A percentile compares a stretch with the other conserved stretches of the same genome.
Conservation (phyloP, 2,797 vertebrate species). For the Eulemur mongoz region DNA sequence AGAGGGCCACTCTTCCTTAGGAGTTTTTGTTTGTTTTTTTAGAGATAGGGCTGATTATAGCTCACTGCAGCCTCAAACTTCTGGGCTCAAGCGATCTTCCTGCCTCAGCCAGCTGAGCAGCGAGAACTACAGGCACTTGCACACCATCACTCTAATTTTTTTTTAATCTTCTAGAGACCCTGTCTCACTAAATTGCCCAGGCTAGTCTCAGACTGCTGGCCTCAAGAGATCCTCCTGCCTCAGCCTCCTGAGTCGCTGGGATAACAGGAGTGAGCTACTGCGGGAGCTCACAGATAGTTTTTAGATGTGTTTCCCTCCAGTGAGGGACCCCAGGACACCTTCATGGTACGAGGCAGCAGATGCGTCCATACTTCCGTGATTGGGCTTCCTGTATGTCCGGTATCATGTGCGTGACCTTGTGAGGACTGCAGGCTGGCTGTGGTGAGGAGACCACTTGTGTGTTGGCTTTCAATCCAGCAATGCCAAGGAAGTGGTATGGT, state of each 20-base stretch:
- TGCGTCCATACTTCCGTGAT: fast-evolving
- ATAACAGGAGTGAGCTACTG: background rate
- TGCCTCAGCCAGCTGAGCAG: background rate
- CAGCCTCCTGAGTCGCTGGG: background rate
- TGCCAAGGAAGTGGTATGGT: background rate
- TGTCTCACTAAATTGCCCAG: background rate
- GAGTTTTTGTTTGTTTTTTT: background rate
- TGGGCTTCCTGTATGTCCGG: fast-evolving
- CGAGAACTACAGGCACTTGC: background rate
- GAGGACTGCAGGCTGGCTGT: background rate
- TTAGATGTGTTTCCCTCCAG: fast-evolving
- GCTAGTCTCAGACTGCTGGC: background rate
- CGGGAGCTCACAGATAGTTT: background rate
- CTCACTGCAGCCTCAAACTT: background rate
- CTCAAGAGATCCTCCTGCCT: background rate
- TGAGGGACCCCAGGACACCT: too few species aligned
- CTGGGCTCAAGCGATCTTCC: background rate
- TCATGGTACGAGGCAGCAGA: fast-evolving
- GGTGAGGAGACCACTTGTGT: fast-evolving
- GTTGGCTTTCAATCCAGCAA: background rate
- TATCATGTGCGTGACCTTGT: fast-evolving
- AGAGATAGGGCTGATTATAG: background rate
- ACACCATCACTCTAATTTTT: background rate
- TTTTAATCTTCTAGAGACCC: background rate
- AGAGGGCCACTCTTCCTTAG: background rate